phyloP scores from a whole-genome alignment of 2,113 vertebrate genomes.

The Ceyx cyanopectus region DNA sequence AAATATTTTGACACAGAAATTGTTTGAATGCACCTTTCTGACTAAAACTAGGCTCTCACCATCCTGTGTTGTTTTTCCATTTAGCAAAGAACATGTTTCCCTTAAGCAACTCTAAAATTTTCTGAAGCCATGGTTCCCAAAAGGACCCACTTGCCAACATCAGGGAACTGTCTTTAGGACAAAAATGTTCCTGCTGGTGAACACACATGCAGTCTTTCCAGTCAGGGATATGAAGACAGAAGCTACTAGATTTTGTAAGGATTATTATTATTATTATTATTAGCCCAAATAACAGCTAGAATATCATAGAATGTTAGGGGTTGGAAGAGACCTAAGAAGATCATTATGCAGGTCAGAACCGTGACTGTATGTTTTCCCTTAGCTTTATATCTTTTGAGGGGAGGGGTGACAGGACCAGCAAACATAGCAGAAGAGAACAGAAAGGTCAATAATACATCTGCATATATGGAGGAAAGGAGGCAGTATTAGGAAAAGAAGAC shows the following conservation, averaged over 20 bases:
- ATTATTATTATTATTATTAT: fast-evolving
- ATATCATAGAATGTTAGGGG: not conserved
- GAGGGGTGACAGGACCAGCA: not conserved
- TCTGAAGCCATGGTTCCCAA: not conserved
- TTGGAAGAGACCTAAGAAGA: not conserved
- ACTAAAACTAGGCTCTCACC: not conserved
- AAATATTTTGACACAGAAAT: not conserved
- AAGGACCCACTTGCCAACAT: not conserved
- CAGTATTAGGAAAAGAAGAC: not conserved
- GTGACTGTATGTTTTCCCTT: not conserved
- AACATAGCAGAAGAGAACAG: not conserved
- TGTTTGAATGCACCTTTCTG: not conserved
- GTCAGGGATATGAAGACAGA: not conserved
- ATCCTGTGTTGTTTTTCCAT: not conserved
- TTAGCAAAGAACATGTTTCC: not conserved
- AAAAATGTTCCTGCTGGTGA: not conserved
- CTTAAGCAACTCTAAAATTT: not conserved
- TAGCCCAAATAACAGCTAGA: not conserved
- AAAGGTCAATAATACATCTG: not conserved
- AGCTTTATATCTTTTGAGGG: not conserved
- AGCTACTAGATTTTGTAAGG: not conserved
- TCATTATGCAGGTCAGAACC: fast-evolving
- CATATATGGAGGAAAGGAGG: not conserved
- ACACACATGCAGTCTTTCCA: not conserved
- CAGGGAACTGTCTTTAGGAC: not conserved